These are phyloP conservation scores for Cepaea hortensis DNA, from an alignment of 2,888 invertebrate species.

Conservation along the genomic window DNA sequence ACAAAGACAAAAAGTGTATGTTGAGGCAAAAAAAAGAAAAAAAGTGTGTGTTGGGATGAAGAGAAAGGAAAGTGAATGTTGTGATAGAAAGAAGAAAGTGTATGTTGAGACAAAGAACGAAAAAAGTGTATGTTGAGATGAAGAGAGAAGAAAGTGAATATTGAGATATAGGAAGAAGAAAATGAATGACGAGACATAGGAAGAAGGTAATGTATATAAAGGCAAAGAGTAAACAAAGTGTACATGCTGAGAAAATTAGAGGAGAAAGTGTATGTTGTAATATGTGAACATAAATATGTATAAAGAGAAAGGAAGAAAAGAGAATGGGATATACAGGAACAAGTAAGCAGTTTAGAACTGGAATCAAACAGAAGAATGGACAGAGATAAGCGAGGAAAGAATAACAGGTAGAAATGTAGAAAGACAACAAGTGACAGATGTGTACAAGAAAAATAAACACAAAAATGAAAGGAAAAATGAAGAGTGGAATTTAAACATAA, in stretches of 20 bases:
- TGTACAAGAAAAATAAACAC: not conserved
- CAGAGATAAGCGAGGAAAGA: not conserved
- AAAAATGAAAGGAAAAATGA: not conserved
- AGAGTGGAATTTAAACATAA: not conserved
- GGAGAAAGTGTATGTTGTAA: no score
- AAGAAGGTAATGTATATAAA: not conserved
- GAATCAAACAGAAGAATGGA: not conserved
- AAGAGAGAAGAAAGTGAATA: not conserved
- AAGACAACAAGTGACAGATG: not conserved
- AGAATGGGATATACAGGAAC: no score
- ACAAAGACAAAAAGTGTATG: not conserved
- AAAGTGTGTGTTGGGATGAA: no score
- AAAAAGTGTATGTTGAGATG: no score
- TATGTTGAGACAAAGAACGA: no score
- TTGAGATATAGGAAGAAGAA: not conserved
- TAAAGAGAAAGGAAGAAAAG: no score
- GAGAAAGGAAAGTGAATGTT: no score
- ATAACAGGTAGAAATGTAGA: not conserved
- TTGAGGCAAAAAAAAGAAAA: not conserved
- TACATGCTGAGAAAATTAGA: no score
- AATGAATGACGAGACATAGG: not conserved
- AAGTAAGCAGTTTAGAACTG: no score
- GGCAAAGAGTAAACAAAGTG: no score
- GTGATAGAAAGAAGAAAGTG: no score
- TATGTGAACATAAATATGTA: no score